Base-by-base conservation (phyloP, 1,140 invertebrate genomes). In the Zaprionus ghesquierei region DNA sequence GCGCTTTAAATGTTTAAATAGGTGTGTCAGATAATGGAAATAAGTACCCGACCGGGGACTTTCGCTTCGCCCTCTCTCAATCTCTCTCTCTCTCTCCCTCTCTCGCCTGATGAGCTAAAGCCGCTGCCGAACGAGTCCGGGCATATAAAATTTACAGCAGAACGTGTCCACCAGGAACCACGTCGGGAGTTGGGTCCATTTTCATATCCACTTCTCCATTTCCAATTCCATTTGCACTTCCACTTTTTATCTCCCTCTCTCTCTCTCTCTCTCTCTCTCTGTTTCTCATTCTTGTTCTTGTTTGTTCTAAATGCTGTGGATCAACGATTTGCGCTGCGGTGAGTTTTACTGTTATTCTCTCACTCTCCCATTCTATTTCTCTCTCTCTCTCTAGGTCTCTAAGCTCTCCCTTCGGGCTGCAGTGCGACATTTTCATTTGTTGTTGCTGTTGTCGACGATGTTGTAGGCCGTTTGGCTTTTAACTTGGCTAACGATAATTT, bases 401-500 rank as follows among this genome's bases (percentile, higher is more conserved):
- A 50, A 49, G 56, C 20, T 23, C 61, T 69, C 71, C 73, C 31
- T 23, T 59, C n/a, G 41, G 51, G 64, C 75, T 75, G 70, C 79
- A 77, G 31, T 89, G 65, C 75, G 77, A 62, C 69, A 77, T 69
- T 79, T 54, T 79, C 58, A 63, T 69, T 73, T 68, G 41, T 18
- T 64, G 22, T 63, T 66, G 49, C 25, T 27, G 6, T 56, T 50
- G 65, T 55, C 64, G 59, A 55, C 35, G 59, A 13, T 77, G 33
- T 62, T 62, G 61, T 66, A 62, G 75, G 72, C 71, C 58, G 68
- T 49, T 87, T 77, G 82, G 84, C 84, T 80, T 89, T 89, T 80
- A 80, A 80, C 79, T 89, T 84, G 79, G 79, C 84, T 89, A 89
- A 89, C 84, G 84, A 89, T 89, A 89, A 89, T 89, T 89, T 89